These are phyloP conservation scores for Cyprinodon variegatus DNA, from an alignment of 2,113 vertebrate genomes.

Conservation along the genomic window DNA sequence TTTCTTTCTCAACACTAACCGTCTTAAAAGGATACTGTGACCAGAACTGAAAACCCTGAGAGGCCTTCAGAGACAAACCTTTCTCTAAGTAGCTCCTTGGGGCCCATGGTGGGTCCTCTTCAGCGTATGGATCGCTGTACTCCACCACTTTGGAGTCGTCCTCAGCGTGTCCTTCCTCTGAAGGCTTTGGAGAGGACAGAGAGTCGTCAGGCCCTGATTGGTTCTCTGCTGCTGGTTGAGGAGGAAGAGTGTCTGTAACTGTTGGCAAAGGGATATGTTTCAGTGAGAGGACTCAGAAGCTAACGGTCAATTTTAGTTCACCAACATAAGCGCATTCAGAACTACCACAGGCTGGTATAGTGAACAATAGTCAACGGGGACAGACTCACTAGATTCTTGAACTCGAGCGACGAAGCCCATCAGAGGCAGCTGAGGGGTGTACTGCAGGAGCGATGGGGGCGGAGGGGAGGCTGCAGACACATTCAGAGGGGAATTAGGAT, in stretches of 20 bases:
- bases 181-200: constrained; percentile 78
- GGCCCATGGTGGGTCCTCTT: constrained; percentile 95
- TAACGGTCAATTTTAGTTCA: background rate
- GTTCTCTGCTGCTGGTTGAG: constrained; percentile 81
- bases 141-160: constrained; percentile 92
- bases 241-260: constrained; percentile 90
- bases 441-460: constrained; percentile 92
- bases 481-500: background rate
- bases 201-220: constrained; percentile 82
- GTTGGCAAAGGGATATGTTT: background rate
- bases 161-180: constrained; percentile 87
- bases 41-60: background rate
- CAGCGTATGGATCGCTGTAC: constrained; percentile 94
- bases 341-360: background rate
- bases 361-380: background rate
- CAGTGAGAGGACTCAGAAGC: background rate
- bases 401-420: constrained; percentile 98
- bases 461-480: constrained; percentile 85
- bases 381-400: constrained; percentile 96
- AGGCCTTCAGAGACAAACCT: constrained; percentile 71
- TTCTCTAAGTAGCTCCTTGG: constrained; percentile 91
- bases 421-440: constrained; percentile 96
- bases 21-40: background rate
- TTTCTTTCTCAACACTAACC: background rate
- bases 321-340: background rate